phyloP scores from a whole-genome alignment of 2,888 invertebrate species.

The Formica aserva region DNA sequence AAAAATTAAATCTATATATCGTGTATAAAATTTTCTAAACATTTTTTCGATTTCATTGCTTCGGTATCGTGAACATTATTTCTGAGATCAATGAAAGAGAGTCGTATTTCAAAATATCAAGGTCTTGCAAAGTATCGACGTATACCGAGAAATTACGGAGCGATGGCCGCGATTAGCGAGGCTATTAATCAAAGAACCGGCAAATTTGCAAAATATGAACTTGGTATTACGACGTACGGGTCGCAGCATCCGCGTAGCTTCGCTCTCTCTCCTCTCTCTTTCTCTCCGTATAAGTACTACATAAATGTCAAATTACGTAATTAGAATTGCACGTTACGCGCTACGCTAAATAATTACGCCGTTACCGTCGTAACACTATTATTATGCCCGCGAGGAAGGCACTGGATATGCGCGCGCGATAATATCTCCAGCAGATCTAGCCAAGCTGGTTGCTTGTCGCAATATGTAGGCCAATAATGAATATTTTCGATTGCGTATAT shows the following conservation, averaged over 20 bases:
- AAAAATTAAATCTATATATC: not conserved
- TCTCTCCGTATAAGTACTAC: slow-evolving; percentile 20
- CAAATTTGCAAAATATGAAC: not conserved
- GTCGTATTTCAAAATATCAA: not conserved
- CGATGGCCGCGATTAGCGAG: not conserved
- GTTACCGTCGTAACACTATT: slow-evolving; percentile 40
- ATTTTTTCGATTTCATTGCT: not conserved
- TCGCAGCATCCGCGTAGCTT: slow-evolving; percentile 27
- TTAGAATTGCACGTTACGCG: slow-evolving; percentile 56
- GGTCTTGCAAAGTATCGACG: not conserved
- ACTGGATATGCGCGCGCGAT: slow-evolving; percentile 31
- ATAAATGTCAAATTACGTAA: slow-evolving; percentile 61
- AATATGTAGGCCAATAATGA: slow-evolving; percentile 58
- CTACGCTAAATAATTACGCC: slow-evolving; percentile 55
- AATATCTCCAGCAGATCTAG: slow-evolving; percentile 43
- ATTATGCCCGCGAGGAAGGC: slow-evolving; percentile 45
- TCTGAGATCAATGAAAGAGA: not conserved
- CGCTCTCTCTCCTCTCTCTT: slow-evolving; percentile 33
- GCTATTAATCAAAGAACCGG: slow-evolving; percentile 19
- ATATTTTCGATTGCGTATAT: slow-evolving; percentile 13
- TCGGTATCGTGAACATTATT: not conserved
- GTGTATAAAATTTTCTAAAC: not conserved
- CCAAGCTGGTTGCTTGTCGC: slow-evolving; percentile 30
- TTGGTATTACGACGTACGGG: slow-evolving; percentile 17
- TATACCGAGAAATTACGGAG: not conserved